These are phyloP conservation scores for Dryobates pubescens DNA, from an alignment of 2,797 vertebrate species.

Conservation along the genomic window DNA sequence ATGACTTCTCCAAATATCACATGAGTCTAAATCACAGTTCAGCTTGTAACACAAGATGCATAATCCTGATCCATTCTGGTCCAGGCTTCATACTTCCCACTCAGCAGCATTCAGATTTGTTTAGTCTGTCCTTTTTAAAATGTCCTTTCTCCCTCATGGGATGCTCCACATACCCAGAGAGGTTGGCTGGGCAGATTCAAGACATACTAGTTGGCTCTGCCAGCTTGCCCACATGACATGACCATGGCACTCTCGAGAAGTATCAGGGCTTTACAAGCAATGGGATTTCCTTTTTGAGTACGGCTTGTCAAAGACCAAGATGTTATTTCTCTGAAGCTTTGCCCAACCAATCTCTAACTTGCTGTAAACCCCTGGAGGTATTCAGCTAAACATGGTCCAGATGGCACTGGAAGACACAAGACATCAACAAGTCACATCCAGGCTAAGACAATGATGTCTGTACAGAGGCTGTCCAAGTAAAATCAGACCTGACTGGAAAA, in stretches of 20 bases:
- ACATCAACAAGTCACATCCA: constrained; percentile 24
- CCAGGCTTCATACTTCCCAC: neutral
- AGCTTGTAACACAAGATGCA: neutral
- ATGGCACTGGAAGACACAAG: constrained; percentile 66
- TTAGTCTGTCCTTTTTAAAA: neutral
- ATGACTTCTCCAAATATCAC: neutral
- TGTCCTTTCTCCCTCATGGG: neutral
- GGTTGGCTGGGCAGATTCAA: neutral
- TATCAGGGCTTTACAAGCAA: neutral
- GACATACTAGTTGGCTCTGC: neutral
- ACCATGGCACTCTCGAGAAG: neutral
- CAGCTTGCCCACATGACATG: neutral
- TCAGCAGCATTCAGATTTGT: neutral
- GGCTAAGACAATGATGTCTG: neutral
- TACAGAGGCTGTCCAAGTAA: neutral
- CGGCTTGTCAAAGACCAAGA: neutral
- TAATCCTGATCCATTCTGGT: neutral
- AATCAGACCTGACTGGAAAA: neutral
- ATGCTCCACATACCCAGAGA: neutral
- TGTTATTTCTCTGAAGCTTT: constrained; percentile 67
- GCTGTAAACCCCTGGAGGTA: constrained; percentile 25
- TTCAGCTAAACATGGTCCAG: constrained; percentile 51
- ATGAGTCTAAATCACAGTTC: neutral
- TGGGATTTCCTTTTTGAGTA: constrained; percentile 54
- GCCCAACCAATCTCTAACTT: constrained; percentile 53